Conservation (phyloP, 2,113 vertebrate species). For the Benitochromis conjunctus region DNA sequence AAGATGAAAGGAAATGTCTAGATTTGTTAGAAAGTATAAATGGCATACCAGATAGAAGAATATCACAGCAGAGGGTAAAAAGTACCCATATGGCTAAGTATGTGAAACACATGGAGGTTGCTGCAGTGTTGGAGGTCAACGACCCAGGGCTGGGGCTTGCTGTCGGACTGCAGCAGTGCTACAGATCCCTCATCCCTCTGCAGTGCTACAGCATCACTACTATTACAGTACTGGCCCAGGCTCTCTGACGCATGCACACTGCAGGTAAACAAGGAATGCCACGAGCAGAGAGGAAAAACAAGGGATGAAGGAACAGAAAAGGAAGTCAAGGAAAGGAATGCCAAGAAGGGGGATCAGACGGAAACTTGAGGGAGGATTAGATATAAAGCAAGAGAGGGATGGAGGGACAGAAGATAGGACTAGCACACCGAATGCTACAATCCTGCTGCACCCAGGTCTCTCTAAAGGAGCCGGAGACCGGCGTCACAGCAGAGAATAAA, state of each 20-base stretch:
- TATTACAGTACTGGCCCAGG: constrained; percentile 4
- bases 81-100: neutral
- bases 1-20: neutral
- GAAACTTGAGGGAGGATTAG: neutral
- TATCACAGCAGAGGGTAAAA: neutral
- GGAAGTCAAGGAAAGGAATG: neutral
- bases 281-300: neutral
- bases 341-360: neutral
- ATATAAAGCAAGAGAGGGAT: neutral
- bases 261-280: constrained; percentile 58
- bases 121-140: constrained; percentile 54
- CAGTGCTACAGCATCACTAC: constrained; percentile 48
- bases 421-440: neutral
- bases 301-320: neutral
- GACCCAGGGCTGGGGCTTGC: constrained; percentile 10
- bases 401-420: neutral
- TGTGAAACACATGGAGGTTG: constrained; percentile 9
- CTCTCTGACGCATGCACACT: constrained; percentile 48
- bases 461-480: neutral
- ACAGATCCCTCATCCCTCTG: constrained; percentile 37
- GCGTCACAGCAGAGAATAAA: neutral
- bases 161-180: constrained; percentile 50
- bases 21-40: neutral
- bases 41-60: neutral
- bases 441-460: neutral